Base-by-base conservation (phyloP, 2,888 invertebrate genomes). In the Chloroclystis v-ata region DNA sequence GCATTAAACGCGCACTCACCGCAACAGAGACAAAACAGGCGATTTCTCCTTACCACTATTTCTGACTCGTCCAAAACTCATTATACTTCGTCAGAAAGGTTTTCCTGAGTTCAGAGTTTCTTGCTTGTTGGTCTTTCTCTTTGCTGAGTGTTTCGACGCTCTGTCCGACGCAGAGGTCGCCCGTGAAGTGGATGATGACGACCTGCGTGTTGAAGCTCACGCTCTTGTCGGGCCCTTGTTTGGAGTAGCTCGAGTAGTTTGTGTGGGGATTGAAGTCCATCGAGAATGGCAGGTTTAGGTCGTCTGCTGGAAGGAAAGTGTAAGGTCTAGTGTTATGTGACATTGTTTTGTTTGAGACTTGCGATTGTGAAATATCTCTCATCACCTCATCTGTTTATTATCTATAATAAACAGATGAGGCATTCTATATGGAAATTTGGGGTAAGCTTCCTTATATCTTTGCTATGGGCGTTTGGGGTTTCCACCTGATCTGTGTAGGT, bases 111-210 rank as follows among this genome's bases (percentile, higher is more conserved):
- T 90, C 90, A 32, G 90, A 90, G 68, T 91, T 91, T 43, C 91
- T 80, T 2, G 89, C 89, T 63, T 91, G 91, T 56, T 91, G 91
- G 56, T 91, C 91, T 30, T 89, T 82, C 63, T 91, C 91, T 65
- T 91, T 91, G 73, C 91, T 91, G 8, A 91, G 75, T 0, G 90
- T 89, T 65, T 91, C 91, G 14, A 89, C 90, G 53, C 89, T 88
- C 49, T 89, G 87, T 0, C 85, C 83, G 7, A 89, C 76, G 65
- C 82, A 86, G 12, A 83, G 71, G 59, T 91, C 90, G 0, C 89
- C 90, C n/a, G 89, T 89, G 63, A 91, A 91, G 67, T 91, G 91
- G 28, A 91, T 89, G 25, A 91, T 91, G 49, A 90, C 82, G 4
- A 91, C 91, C 76, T 91, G 90, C 0, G 83, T 83, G 66, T 87